Percentiles rank a stretch among this genome's conserved stretches.
phyloP scores from a whole-genome alignment of 2,888 invertebrate species.

The Leptothorax acervorum region DNA sequence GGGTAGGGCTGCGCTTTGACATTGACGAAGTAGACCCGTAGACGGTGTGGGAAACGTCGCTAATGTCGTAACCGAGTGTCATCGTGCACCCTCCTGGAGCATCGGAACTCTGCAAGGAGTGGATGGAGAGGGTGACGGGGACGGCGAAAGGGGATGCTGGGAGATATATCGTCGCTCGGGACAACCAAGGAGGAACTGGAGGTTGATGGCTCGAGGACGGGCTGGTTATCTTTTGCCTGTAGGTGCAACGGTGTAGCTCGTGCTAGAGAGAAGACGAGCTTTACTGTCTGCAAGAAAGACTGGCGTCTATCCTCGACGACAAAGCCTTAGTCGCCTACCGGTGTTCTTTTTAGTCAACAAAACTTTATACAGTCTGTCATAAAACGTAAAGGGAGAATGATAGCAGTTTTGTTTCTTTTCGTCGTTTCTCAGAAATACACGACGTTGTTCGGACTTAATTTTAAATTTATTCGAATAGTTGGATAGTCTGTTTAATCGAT shows the following conservation, averaged over 20 bases:
- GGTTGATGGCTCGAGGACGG: constrained; percentile 74
- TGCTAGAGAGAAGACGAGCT: constrained; percentile 63
- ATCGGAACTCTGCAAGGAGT: constrained; percentile 68
- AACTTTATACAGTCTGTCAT: constrained; percentile 29
- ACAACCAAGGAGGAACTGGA: constrained; percentile 67
- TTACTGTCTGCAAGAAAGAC: constrained; percentile 67
- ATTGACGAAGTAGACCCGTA: constrained; percentile 80
- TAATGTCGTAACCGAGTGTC: constrained; percentile 82
- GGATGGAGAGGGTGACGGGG: constrained; percentile 54
- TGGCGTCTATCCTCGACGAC: constrained; percentile 66
- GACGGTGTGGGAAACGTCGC: constrained; percentile 78
- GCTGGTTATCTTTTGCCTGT: constrained; percentile 76
- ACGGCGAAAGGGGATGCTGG: constrained; percentile 67
- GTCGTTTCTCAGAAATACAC: neutral
- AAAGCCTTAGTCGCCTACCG: constrained; percentile 40
- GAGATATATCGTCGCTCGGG: constrained; percentile 75
- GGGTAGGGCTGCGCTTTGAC: constrained; percentile 69
- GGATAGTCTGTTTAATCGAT: neutral
- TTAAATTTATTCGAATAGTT: neutral
- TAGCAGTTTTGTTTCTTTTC: neutral
- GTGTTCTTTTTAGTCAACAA: constrained; percentile 35
- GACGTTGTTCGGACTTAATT: neutral
- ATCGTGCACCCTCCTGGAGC: constrained; percentile 76
- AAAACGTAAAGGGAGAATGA: constrained; percentile 17
- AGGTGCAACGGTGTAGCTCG: constrained; percentile 68